These are phyloP conservation scores for Orthonyx spaldingii DNA, from an alignment of 2,113 vertebrate genomes.

Conservation along the genomic window DNA sequence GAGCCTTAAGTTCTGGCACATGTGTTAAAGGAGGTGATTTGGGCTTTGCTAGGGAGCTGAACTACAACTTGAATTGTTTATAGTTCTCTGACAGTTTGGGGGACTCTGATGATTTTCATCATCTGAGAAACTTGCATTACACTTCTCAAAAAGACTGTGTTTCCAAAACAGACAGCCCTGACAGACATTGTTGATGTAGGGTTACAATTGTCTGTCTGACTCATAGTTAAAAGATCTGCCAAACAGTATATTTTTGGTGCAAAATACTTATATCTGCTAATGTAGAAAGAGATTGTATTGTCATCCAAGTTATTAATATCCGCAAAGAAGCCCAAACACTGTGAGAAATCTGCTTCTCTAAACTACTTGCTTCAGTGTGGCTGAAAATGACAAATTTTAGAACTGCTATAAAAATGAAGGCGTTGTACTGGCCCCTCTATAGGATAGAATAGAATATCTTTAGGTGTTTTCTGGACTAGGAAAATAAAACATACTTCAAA, in stretches of 20 bases:
- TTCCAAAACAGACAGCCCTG: background rate
- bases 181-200: background rate
- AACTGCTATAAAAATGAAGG: background rate
- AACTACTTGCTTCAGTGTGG: background rate
- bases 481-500: background rate
- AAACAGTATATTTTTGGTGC: background rate
- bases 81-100: background rate
- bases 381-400: background rate
- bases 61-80: background rate
- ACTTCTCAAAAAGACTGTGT: background rate
- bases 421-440: rapidly evolving
- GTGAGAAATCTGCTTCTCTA: background rate
- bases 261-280: background rate
- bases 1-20: background rate
- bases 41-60: background rate
- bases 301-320: background rate
- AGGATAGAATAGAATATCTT: background rate
- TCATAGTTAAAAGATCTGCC: background rate
- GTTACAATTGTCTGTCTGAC: background rate
- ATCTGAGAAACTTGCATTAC: background rate
- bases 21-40: background rate
- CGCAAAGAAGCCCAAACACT: background rate
- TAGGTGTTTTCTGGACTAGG: background rate
- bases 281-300: background rate
- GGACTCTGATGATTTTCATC: background rate